phyloP scores from a whole-genome alignment of 2,113 vertebrate species.

The Podarcis muralis region DNA sequence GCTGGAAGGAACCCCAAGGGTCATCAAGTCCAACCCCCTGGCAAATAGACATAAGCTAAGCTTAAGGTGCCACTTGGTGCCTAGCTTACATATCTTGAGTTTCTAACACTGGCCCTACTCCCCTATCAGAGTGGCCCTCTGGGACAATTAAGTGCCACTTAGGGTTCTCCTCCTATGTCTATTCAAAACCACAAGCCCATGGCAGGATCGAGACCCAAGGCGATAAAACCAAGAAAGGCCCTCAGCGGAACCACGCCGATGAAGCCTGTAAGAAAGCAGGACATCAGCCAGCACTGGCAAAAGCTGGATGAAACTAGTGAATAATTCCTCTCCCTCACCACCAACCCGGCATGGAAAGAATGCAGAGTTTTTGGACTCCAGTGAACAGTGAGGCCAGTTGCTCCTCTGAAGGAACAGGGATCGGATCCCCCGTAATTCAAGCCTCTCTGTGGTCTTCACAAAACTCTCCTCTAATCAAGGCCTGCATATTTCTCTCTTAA shows the following conservation, averaged over 20 bases:
- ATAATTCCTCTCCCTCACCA: not conserved
- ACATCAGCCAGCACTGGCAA: not conserved
- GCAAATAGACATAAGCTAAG: too few species aligned
- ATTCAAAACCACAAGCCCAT: accelerated
- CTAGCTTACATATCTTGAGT: too few species aligned
- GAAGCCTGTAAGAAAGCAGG: accelerated
- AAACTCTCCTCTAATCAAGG: not conserved
- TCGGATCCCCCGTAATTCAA: not conserved
- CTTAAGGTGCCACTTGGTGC: too few species aligned
- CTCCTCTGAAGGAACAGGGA: not conserved
- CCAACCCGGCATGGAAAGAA: not conserved
- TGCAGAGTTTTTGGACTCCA: not conserved
- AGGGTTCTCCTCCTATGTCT: not conserved
- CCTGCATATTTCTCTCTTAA: not conserved
- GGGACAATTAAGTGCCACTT: not conserved
- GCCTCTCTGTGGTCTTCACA: not conserved
- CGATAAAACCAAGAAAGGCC: not conserved
- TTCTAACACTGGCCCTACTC: not conserved
- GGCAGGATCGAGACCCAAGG: too few species aligned
- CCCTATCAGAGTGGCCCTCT: not conserved
- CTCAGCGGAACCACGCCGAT: accelerated
- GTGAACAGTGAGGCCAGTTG: not conserved
- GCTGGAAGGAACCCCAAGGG: too few species aligned
- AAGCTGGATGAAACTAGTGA: accelerated
- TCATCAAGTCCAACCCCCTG: too few species aligned